Evolutionary conservation across 2,888 invertebrate genomes (phyloP).

Genomic region (Blastobasis adustella): DNA sequence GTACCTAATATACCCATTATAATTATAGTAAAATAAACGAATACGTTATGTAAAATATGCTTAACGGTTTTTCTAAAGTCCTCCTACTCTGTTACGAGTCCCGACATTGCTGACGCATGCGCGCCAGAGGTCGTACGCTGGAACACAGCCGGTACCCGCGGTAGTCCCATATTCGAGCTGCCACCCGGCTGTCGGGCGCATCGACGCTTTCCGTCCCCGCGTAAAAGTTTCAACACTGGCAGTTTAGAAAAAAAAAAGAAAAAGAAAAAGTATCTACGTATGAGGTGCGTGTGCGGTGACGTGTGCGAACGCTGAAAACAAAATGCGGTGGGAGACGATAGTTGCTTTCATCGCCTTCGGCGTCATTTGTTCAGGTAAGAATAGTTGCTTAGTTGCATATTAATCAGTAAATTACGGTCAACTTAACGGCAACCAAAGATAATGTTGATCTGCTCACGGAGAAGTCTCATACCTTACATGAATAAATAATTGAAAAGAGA

Average conservation of each 20-base stretch:
- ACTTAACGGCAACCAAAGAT: too few species aligned
- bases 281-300: conserved; percentile 38
- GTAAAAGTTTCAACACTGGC: conserved; percentile 40
- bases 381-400: too few species aligned
- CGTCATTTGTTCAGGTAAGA: conserved; percentile 45
- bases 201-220: conserved; percentile 19
- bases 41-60: too few species aligned
- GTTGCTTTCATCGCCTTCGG: conserved; percentile 32
- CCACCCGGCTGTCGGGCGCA: conserved; percentile 29
- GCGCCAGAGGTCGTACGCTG: conserved; percentile 41
- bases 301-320: conserved; percentile 23
- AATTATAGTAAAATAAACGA: too few species aligned
- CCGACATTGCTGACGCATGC: conserved; percentile 38
- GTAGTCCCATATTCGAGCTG: conserved; percentile 38
- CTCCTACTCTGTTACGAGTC: too few species aligned
- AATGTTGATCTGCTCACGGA: too few species aligned
- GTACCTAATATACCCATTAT: too few species aligned
- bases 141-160: conserved; percentile 26
- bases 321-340: conserved; percentile 48
- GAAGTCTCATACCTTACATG: too few species aligned
- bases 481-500: too few species aligned
- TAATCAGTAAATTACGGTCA: too few species aligned
- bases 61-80: too few species aligned
- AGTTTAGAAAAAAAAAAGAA: conserved; percentile 1
- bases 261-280: conserved; percentile 24